Percentiles rank a stretch among this genome's conserved stretches.
phyloP scores from a whole-genome alignment of 2,113 vertebrate genomes.

The Papio anubis region DNA sequence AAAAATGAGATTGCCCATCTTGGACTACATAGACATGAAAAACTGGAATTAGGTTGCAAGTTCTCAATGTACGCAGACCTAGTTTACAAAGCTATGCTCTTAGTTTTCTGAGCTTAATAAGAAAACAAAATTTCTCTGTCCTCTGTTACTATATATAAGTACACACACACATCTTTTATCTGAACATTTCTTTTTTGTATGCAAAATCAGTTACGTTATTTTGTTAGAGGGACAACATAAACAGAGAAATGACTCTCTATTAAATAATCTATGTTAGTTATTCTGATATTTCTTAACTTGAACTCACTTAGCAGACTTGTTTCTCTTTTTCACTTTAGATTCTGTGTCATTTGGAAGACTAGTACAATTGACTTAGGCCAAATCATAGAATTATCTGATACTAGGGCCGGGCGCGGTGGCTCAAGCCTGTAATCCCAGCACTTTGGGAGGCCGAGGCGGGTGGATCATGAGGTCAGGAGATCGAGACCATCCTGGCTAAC shows the following conservation, averaged over 20 bases:
- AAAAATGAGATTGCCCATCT: constrained; percentile 42
- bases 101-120: neutral
- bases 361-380: neutral
- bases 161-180: neutral
- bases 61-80: neutral
- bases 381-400: neutral
- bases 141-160: neutral
- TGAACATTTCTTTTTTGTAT: neutral
- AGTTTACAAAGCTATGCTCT: neutral
- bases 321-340: neutral
- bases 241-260: neutral
- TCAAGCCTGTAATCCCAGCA: too few species aligned
- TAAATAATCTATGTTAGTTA: neutral
- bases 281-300: neutral
- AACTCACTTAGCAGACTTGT: neutral
- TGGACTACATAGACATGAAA: constrained; percentile 19
- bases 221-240: neutral
- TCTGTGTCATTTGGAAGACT: neutral
- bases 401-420: neutral
- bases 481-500: too few species aligned
- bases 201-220: neutral
- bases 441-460: too few species aligned
- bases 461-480: too few species aligned
- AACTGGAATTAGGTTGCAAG: neutral
- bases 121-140: neutral